Evolutionary conservation across 2,113 vertebrate species (phyloP), one percentile per base, ranked within the genome.

Genomic region (Sciurus niger): DNA sequence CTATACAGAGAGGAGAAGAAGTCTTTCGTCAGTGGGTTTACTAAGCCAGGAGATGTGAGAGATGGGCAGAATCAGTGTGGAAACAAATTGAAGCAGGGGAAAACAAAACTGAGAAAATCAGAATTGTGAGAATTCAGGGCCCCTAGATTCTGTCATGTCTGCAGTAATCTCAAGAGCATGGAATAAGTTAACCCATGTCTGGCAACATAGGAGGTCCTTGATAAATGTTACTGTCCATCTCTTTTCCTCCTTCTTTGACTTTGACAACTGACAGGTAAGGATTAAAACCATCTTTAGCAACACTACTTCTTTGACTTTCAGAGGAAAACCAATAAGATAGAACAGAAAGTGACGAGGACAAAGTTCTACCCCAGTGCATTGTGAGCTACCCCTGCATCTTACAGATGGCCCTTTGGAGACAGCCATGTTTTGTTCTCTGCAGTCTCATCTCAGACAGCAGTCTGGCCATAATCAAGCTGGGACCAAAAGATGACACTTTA

Each of bases 171-270:
- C 22, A 2, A 20, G 40, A 76, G 20, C 20, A 20, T 0, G 40
- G 24, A 55, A 30, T 22, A 68, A 80, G 58, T 53, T 40, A 46
- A 88, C 24, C 30, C 8, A 43, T 32, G 6, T 68, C 58, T 84
- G 67, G 34, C n/a, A 46, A 24, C 51, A n/a, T 8, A 72, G 76
- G 53, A 92, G 25, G 17, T 30, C 22, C 28, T 72, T 67, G 65
- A 13, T 24, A 84, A 76, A 40, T 8, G 12, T 25, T 46, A 74
- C 34, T 72, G 48, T 25, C 78, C 12, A 34, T 37, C 6, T 72
- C 60, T 86, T 89, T 74, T 46, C 20, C n/a, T 70, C 65, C 43
- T 46, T 83, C 40, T 96, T 91, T 88, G 80, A 96, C 86, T 91
- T 83, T 96, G 82, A 46, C 20, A 37, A 30, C 65, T 92, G 83